Evolutionary conservation across 2,113 vertebrate genomes (phyloP), one percentile per base, ranked within the genome.

Genomic region (Erythrocebus patas): DNA sequence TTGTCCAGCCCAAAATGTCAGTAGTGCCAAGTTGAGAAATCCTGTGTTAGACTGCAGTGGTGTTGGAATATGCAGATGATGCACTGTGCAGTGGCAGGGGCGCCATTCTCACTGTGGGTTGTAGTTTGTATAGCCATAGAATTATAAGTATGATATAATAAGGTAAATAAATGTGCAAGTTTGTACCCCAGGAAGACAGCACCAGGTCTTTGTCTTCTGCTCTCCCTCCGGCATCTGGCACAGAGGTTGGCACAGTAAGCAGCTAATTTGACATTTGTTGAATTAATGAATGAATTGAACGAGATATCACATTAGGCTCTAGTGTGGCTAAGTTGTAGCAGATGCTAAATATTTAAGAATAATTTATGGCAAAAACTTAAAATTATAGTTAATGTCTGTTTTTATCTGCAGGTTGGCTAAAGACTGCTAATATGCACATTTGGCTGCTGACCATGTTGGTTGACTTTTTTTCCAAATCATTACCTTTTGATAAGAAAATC

Each of bases 401-500:
- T 80, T 75, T 40, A 59, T 52, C 59, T 88, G 38, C n/a, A 52
- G 22, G 17, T 80, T 91, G 61, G 43, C 25, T 87, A 73, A 92
- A 93, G 48, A 55, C 22, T 40, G 25, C 25, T 57, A 32, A 76
- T 72, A 61, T 18, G 50, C 43, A 59, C 27, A 43, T 52, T 84
- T 92, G 70, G 55, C 50, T 91, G 35, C 38, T 80, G 27, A 76
- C 50, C 3, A 68, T 5, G 17, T 84, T 75, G 48, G 23, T 73
- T 80, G 50, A 66, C 50, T 59, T 93, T 93, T 93, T 61, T 78
- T 1, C n/a, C 52, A 72, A 89, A 57, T 25, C 11, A 40, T 66
- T 48, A 43, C 38, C 61, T 92, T 96, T 83, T 61, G 20, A 18
- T 88, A 78, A 91, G 88, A 90, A 91, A 82, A 96, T 93, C 27